These are phyloP conservation scores for Prinia subflava DNA, from an alignment of 2,113 vertebrate genomes.

Conservation along the genomic window DNA sequence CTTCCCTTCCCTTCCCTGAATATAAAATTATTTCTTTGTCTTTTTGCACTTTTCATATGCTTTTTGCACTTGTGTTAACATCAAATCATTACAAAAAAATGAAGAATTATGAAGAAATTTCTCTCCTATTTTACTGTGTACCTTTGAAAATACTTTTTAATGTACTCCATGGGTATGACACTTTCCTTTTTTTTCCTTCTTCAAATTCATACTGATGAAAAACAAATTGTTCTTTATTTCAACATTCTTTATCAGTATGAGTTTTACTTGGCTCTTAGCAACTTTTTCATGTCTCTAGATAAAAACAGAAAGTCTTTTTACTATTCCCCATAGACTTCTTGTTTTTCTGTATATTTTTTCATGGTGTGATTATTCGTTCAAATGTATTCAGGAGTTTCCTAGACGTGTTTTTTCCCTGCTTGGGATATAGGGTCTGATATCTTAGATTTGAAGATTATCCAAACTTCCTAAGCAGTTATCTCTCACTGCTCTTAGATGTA, in stretches of 20 bases:
- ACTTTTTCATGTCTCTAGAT: background rate
- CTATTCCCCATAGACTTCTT: background rate
- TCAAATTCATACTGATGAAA: background rate
- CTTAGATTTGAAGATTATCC: background rate
- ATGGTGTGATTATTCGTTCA: background rate
- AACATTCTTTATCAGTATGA: background rate
- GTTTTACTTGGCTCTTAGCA: conserved; percentile 1
- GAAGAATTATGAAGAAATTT: background rate
- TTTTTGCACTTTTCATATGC: background rate
- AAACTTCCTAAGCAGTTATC: background rate
- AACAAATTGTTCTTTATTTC: conserved; percentile 8
- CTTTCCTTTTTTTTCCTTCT: background rate
- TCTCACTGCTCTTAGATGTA: background rate
- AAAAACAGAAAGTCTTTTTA: background rate
- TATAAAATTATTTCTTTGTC: background rate
- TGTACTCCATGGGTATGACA: background rate
- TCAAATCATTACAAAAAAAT: background rate
- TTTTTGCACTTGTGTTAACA: background rate
- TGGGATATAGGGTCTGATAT: background rate
- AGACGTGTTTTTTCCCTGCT: background rate
- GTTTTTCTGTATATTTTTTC: background rate
- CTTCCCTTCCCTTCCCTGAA: background rate
- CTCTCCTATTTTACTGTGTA: background rate
- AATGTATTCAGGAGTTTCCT: background rate
- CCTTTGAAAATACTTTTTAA: background rate